These are phyloP conservation scores for Iguana delicatissima DNA, from an alignment of 2,797 vertebrate genomes.

Conservation along the genomic window DNA sequence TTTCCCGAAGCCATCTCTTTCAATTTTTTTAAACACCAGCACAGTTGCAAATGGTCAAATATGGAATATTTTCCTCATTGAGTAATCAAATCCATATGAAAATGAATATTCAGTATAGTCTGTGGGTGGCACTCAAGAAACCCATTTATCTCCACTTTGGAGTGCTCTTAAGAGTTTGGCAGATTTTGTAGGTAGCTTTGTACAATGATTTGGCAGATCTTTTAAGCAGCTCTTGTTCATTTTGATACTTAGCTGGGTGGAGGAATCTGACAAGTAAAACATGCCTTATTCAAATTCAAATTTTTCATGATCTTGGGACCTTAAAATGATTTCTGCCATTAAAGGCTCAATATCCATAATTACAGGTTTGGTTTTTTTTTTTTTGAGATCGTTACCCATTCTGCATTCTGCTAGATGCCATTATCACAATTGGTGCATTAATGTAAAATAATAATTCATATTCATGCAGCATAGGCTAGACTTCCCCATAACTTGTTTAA, in stretches of 20 bases:
- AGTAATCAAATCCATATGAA: constrained; percentile 58
- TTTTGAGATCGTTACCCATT: constrained; percentile 68
- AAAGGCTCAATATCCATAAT: constrained; percentile 55
- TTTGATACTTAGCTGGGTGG: constrained; percentile 68
- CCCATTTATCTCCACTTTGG: constrained; percentile 70
- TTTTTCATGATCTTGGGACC: constrained; percentile 60
- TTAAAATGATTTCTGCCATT: constrained; percentile 70
- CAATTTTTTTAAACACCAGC: not conserved
- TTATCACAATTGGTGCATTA: constrained; percentile 67
- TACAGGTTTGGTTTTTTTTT: constrained; percentile 41
- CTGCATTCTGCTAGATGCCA: constrained; percentile 51
- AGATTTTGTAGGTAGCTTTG: constrained; percentile 62
- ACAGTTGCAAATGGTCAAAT: constrained; percentile 54
- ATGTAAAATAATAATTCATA: constrained; percentile 64
- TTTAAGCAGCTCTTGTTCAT: constrained; percentile 64
- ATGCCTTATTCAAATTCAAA: constrained; percentile 66
- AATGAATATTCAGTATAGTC: constrained; percentile 60
- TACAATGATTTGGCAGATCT: constrained; percentile 64
- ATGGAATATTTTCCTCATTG: constrained; percentile 21
- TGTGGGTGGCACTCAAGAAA: constrained; percentile 59
- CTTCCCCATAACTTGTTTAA: constrained; percentile 71
- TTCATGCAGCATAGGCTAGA: constrained; percentile 54
- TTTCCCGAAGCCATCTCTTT: not conserved
- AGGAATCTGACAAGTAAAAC: constrained; percentile 63
- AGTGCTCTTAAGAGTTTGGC: constrained; percentile 64